Conservation (phyloP, 2,113 vertebrate species). For the Cettia cetti region DNA sequence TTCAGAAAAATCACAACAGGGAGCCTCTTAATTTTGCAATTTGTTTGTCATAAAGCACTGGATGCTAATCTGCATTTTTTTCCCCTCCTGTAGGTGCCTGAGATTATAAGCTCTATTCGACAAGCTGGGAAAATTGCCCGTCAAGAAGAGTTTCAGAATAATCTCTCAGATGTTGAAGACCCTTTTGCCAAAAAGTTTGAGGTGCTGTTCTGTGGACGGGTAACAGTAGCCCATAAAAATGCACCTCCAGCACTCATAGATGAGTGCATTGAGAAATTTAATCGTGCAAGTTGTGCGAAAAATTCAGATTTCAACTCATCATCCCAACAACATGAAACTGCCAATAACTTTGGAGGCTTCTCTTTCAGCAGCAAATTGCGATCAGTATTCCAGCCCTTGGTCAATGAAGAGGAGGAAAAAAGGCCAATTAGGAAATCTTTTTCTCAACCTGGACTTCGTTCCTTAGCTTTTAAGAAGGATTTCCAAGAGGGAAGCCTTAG, state of each 20-base stretch:
- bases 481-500: slow-evolving; percentile 59
- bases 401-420: slow-evolving; percentile 50
- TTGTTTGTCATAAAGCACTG: background rate
- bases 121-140: slow-evolving; percentile 93
- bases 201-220: slow-evolving; percentile 92
- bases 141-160: slow-evolving; percentile 81
- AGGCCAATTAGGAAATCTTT: slow-evolving; percentile 74
- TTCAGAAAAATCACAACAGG: background rate
- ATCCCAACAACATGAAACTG: slow-evolving; percentile 14
- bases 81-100: slow-evolving; percentile 79
- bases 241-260: slow-evolving; percentile 94
- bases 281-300: slow-evolving; percentile 69
- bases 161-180: slow-evolving; percentile 68
- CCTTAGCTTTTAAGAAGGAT: slow-evolving; percentile 80
- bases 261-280: slow-evolving; percentile 96
- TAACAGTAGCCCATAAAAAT: slow-evolving; percentile 92
- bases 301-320: background rate
- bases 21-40: background rate
- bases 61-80: background rate
- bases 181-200: slow-evolving; percentile 95
- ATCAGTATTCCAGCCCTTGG: slow-evolving; percentile 69
- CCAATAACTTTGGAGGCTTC: slow-evolving; percentile 38
- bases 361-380: slow-evolving; percentile 65
- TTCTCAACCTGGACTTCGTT: slow-evolving; percentile 74
- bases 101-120: slow-evolving; percentile 94